Base-by-base conservation (phyloP, 35 echinoderm and acorn worm genomes). In the Apostichopus parvimensis region DNA sequence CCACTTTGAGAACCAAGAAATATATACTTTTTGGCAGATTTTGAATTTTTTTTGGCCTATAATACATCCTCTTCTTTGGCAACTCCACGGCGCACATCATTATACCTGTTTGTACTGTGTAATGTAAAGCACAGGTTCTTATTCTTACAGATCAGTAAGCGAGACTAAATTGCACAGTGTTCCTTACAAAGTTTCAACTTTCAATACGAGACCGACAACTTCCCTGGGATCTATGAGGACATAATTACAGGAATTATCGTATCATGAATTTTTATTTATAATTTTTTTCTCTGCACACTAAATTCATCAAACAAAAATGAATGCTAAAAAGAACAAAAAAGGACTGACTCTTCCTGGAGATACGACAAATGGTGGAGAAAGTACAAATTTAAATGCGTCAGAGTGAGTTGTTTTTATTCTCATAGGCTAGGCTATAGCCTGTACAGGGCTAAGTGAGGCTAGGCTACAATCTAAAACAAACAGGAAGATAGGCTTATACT, bases 351-450 rank as follows among this genome's bases (percentile, higher is more conserved):
- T 92, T 52, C 58, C 81, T 53, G 91, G 79, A 61, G 81, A 82
- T 53, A 79, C 79, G 52, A 82, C 62, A 57, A 92, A 92, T 85
- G 91, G 91, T 65, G 91, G 81, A 65, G 91, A 83, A 92, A 92
- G 68, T 85, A 92, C 91, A 68, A 58, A 82, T 54, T 20, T 71
- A 52, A 84, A 82, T 57, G 91, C 91, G 53, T 78, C 79, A 55
- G 91, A 92, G 91, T 92, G 57, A 92, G 91, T 92, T 26, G 58
- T 61, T 61, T 8, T 61, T 61, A 15, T 45, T 26, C 13, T 20
- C 6, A 62, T 70, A 52, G 45, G 55, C 28, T 88, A 88, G 54
- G 61, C 86, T 20, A 9, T 58, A 34, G 8, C 86, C 12, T 62
- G 22, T 45, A 45, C 1, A 45, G 3, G 34, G 28, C 2, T 45